These are phyloP conservation scores for Candidula unifasciata DNA, from an alignment of 2,888 invertebrate species.

Conservation along the genomic window DNA sequence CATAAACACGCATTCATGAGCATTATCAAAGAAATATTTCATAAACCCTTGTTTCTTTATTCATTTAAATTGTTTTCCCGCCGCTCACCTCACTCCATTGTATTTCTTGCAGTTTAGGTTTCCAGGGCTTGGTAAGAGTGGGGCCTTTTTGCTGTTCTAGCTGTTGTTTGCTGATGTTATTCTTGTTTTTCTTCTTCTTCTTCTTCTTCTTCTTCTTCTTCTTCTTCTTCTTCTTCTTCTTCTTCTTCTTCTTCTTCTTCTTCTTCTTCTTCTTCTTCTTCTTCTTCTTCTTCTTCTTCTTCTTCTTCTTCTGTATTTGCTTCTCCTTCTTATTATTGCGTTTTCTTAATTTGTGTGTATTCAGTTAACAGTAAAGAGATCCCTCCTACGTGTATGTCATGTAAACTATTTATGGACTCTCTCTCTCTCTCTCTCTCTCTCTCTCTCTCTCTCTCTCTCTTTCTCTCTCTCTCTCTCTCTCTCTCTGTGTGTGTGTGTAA, in stretches of 20 bases:
- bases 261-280: not conserved
- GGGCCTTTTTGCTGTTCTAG: not conserved
- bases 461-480: slow-evolving; percentile 5
- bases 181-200: not conserved
- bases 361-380: too few relatives aligned
- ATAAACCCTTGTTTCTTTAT: not conserved
- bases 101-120: too few relatives aligned
- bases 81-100: not conserved
- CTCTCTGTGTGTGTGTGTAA: not conserved
- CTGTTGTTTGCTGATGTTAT: not conserved
- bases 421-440: not conserved
- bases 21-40: too few relatives aligned
- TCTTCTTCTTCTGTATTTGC: not conserved
- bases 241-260: not conserved
- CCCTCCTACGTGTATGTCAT: too few relatives aligned
- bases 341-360: too few relatives aligned
- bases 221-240: not conserved
- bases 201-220: not conserved
- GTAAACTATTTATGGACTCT: not conserved
- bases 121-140: too few relatives aligned
- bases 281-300: not conserved
- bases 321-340: not conserved
- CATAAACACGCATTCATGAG: too few relatives aligned
- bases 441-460: not conserved
- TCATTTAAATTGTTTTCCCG: not conserved